A percentile compares a stretch with the other conserved stretches of the same genome.
Conservation (phyloP, 2,797 vertebrate species). For the Pristis pectinata region DNA sequence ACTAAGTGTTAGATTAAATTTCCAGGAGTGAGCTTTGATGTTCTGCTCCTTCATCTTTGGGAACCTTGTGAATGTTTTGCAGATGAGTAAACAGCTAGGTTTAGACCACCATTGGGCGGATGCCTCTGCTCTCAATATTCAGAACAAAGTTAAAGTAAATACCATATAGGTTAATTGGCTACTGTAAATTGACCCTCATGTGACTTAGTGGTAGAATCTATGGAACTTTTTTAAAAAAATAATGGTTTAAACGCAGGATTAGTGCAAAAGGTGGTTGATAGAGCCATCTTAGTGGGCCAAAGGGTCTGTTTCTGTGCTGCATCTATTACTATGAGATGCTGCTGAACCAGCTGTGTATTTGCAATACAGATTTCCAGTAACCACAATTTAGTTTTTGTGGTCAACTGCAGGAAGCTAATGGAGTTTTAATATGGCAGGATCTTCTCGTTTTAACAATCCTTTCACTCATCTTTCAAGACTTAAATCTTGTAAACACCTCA, state of each 20-base stretch:
- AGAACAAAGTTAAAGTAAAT: neutral
- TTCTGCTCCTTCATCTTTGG: neutral
- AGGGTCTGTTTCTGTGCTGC: too few species aligned
- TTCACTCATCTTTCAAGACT: neutral
- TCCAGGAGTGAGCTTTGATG: neutral
- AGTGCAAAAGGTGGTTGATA: too few species aligned
- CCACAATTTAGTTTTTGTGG: neutral
- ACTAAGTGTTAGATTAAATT: neutral
- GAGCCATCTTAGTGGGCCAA: too few species aligned
- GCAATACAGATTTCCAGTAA: too few species aligned
- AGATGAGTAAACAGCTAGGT: neutral
- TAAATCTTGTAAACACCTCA: neutral
- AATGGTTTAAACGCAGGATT: too few species aligned
- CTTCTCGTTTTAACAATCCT: neutral
- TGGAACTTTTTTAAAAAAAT: too few species aligned
- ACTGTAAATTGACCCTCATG: too few species aligned
- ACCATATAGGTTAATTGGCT: too few species aligned
- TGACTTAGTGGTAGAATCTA: too few species aligned
- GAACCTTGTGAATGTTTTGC: neutral
- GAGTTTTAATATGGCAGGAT: neutral
- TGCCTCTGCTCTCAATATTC: neutral
- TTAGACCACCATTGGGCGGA: neutral
- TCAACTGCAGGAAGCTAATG: neutral
- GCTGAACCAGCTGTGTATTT: too few species aligned
- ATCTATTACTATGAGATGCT: too few species aligned